Evolutionary conservation across 2,888 invertebrate genomes (phyloP), one percentile per base, ranked within the genome.

Genomic region (Ectemnius continuus): DNA sequence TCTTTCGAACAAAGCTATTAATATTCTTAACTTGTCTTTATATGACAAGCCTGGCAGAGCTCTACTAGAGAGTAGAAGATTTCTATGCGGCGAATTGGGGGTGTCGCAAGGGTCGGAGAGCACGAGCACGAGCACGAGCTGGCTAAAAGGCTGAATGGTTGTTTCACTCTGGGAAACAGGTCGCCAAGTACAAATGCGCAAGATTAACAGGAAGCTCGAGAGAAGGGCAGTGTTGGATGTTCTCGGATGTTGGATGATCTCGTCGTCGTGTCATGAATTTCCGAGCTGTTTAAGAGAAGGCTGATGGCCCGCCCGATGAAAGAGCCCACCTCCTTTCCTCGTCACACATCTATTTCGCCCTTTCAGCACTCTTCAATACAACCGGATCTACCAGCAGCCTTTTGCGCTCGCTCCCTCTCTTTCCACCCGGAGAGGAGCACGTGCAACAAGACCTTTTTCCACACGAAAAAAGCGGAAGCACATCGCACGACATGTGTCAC

Each of bases 261-360:
- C 61, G 14, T 28, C 45, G 46, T n/a, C 61, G 20, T n/a, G 60
- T 75, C 75, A 75, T 79, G 78, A 79, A 79, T 79, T 79, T 78
- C 75, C 59, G 68, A 79, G 75, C 72, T 72, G 75, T 75, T 79
- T 66, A 78, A 71, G 71, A 72, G 68, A 20, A 70, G 58, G 68
- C 69, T 77, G 73, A 76, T 77, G 65, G 73, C 59, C 60, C 74
- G 58, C 52, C 23, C 69, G 68, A 20, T 75, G 67, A 79, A 78
- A 75, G 75, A 70, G 56, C 45, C 5, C 2, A 20, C 60, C n/a
- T 61, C 56, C 65, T 66, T 67, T 73, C 73, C 52, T 16, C 64
- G 48, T 76, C 61, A 23, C 67, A 28, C 70, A 20, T 73, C 70
- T 68, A 67, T 77, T 73, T 67, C 66, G 6, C 20, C 65, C 70